These are phyloP conservation scores for Harmothoe impar DNA, from an alignment of 2,888 invertebrate species.

Conservation along the genomic window DNA sequence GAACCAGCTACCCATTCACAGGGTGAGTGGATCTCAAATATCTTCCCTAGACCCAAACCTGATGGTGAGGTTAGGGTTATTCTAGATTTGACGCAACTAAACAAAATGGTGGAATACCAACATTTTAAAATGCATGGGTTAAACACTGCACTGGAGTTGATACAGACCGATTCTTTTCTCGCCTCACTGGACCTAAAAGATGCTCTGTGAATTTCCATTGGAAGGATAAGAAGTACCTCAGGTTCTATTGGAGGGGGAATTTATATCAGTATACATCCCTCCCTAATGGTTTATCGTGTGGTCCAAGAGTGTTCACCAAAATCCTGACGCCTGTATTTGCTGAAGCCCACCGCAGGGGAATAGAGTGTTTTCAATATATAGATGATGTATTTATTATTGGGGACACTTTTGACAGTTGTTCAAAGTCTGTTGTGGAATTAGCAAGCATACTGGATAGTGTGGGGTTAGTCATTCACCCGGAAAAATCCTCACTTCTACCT, in stretches of 20 bases:
- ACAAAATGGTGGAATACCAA: neutral
- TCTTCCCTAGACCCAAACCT: neutral
- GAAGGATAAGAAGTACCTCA: neutral
- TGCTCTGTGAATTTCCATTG: neutral
- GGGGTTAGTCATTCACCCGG: neutral
- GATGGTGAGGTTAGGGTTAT: neutral
- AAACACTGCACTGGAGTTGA: neutral
- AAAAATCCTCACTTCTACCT: neutral
- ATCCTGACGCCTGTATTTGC: neutral
- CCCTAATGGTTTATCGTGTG: neutral
- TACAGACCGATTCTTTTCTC: neutral
- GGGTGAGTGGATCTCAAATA: neutral
- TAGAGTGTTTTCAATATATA: neutral
- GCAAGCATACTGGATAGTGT: neutral
- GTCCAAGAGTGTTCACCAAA: neutral
- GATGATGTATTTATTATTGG: neutral
- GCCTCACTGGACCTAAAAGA: neutral
- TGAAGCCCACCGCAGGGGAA: neutral
- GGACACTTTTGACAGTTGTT: neutral
- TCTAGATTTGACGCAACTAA: neutral
- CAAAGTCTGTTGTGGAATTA: neutral
- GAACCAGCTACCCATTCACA: neutral
- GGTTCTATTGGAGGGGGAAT: neutral
- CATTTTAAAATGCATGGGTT: neutral
- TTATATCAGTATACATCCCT: neutral